Conservation (phyloP, 2,113 vertebrate genomes). For the Monopterus albus region DNA sequence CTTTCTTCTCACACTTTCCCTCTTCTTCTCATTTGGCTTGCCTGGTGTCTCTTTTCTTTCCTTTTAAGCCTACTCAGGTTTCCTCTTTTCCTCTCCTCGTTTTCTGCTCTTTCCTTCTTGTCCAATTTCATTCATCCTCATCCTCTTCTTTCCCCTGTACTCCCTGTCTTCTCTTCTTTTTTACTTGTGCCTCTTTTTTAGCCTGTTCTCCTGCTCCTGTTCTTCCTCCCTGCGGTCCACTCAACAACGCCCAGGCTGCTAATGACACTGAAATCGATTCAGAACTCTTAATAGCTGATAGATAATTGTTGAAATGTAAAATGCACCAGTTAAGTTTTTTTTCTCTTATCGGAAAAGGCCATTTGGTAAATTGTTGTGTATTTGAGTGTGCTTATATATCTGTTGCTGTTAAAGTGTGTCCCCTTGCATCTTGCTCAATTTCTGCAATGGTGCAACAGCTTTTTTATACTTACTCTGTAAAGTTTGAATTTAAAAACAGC, state of each 20-base stretch:
- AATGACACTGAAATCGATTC: conserved; percentile 58
- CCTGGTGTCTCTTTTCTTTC: too few species aligned
- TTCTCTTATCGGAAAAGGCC: not conserved
- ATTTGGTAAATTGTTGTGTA: not conserved
- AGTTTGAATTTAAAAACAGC: too few species aligned
- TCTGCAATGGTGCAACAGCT: too few species aligned
- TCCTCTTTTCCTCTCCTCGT: not conserved
- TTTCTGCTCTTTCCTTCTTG: not conserved
- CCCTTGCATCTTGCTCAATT: too few species aligned
- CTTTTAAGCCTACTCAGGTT: not conserved
- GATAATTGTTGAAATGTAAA: conserved; percentile 56
- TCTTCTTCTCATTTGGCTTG: not conserved
- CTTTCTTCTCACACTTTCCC: too few species aligned
- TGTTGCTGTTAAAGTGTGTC: not conserved
- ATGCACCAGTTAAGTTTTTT: conserved; percentile 1
- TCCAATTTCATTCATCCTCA: not conserved
- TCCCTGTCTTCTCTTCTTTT: not conserved
- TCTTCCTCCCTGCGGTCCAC: conserved; percentile 24
- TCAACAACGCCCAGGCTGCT: conserved; percentile 40
- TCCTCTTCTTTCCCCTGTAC: not conserved
- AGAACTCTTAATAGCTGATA: conserved; percentile 47
- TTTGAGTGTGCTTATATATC: not conserved
- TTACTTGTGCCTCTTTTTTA: not conserved
- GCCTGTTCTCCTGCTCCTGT: not conserved
- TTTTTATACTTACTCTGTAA: too few species aligned